A percentile compares a stretch with the other conserved stretches of the same genome.
Evolutionary conservation across 2,113 vertebrate species (phyloP).

Genomic region (Scalopus aquaticus): DNA sequence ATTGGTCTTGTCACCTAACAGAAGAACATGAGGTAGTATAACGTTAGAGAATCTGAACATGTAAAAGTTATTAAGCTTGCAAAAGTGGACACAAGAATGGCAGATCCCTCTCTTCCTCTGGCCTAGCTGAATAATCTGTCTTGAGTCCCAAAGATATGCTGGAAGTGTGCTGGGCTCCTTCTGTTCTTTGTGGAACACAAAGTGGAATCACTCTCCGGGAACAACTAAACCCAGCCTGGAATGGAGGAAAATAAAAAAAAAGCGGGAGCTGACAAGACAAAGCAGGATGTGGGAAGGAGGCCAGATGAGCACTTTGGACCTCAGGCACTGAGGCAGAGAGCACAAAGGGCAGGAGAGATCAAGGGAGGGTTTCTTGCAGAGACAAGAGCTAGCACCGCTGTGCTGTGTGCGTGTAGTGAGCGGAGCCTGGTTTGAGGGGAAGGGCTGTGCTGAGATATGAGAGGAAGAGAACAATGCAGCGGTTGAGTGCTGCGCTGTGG

Average conservation of each 20-base stretch:
- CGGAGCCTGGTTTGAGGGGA: not conserved
- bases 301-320: not conserved
- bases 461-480: constrained; percentile 39
- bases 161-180: not conserved
- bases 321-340: not conserved
- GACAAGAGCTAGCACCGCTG: not conserved
- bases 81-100: no score
- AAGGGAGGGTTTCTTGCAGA: not conserved
- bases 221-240: not conserved
- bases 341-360: not conserved
- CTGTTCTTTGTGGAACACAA: not conserved
- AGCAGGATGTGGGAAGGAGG: not conserved
- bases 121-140: constrained; percentile 30
- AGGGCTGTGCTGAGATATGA: not conserved
- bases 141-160: constrained; percentile 23
- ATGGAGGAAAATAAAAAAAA: not conserved
- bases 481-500: no score
- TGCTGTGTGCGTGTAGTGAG: not conserved
- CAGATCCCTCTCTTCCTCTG: not conserved
- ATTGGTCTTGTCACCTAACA: not conserved
- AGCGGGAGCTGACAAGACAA: not conserved
- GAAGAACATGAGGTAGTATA: not conserved
- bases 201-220: not conserved
- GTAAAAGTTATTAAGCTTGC: not conserved
- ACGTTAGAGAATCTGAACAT: not conserved